Percentiles rank a stretch among this genome's conserved stretches.
phyloP scores from a whole-genome alignment of 2,797 vertebrate species.

The Pantherophis alleghaniensis region DNA sequence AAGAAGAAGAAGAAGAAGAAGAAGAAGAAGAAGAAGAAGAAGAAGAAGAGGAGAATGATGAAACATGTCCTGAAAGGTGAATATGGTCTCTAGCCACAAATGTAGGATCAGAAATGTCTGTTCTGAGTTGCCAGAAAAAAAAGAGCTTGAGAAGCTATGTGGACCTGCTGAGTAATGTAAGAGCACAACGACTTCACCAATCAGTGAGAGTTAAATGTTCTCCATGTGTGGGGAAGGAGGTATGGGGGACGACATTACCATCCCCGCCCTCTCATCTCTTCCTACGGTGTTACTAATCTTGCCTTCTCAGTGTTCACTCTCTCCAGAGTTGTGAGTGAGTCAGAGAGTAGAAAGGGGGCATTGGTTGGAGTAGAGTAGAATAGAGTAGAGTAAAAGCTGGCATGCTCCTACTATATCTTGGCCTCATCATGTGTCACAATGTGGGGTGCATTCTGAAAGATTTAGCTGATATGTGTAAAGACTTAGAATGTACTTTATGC shows the following conservation, averaged over 20 bases:
- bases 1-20: not conserved
- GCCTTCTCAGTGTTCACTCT: not conserved
- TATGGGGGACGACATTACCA: not conserved
- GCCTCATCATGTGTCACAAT: not conserved
- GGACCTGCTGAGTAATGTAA: conserved; percentile 4
- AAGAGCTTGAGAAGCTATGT: accelerated
- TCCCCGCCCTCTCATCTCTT: not conserved
- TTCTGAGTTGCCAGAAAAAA: accelerated
- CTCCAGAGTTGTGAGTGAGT: not conserved
- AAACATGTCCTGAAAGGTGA: not conserved
- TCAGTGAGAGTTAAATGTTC: conserved; percentile 1
- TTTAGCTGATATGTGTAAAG: not conserved
- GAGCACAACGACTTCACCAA: no score
- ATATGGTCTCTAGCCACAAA: not conserved
- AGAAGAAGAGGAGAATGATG: not conserved
- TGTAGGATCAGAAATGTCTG: not conserved
- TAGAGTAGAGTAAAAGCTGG: not conserved
- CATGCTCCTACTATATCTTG: not conserved
- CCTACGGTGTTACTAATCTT: conserved; percentile 43
- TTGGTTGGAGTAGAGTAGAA: not conserved
- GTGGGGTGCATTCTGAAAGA: not conserved
- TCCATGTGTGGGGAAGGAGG: conserved; percentile 18
- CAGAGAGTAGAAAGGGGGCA: not conserved
- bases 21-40: no score
- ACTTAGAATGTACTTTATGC: not conserved